These are phyloP conservation scores for Microtus montanus DNA, from an alignment of 2,113 vertebrate species.

Conservation along the genomic window DNA sequence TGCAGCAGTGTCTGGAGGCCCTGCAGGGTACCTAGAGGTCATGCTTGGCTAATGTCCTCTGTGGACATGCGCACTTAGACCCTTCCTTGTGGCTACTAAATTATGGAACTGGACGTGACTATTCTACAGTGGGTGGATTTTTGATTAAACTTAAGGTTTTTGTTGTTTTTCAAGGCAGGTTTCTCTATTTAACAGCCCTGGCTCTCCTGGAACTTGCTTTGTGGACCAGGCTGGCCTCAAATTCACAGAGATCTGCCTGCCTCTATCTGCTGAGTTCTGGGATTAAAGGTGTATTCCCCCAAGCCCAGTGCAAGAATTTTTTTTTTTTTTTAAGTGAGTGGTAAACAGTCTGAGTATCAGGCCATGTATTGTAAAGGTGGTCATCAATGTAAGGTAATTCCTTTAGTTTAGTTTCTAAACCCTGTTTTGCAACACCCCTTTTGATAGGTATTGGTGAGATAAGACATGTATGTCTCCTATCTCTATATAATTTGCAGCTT, in stretches of 20 bases:
- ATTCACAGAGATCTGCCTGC: not conserved
- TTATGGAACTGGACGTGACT: slow-evolving; percentile 20
- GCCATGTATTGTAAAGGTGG: not conserved
- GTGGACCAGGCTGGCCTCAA: not conserved
- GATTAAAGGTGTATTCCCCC: not conserved
- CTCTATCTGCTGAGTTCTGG: not conserved
- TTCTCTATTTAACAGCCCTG: not conserved
- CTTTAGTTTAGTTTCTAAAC: not conserved
- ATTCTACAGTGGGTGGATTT: not conserved
- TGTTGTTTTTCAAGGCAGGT: not conserved
- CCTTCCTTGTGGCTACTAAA: slow-evolving; percentile 1
- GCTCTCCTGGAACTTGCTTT: not conserved
- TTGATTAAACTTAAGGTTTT: not conserved
- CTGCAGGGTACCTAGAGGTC: not conserved
- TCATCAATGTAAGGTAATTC: slow-evolving; percentile 4
- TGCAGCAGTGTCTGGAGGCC: not conserved
- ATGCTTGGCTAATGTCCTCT: not conserved
- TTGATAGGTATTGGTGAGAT: not conserved
- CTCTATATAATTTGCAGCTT: not conserved
- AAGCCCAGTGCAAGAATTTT: not conserved
- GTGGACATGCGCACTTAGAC: not conserved
- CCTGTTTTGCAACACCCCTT: not conserved
- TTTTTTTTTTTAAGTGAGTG: not conserved
- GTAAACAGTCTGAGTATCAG: slow-evolving; percentile 10
- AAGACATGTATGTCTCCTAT: not conserved